Percentiles rank a stretch among this genome's conserved stretches.
phyloP scores from a whole-genome alignment of 2,797 vertebrate genomes.

The Allobates femoralis region DNA sequence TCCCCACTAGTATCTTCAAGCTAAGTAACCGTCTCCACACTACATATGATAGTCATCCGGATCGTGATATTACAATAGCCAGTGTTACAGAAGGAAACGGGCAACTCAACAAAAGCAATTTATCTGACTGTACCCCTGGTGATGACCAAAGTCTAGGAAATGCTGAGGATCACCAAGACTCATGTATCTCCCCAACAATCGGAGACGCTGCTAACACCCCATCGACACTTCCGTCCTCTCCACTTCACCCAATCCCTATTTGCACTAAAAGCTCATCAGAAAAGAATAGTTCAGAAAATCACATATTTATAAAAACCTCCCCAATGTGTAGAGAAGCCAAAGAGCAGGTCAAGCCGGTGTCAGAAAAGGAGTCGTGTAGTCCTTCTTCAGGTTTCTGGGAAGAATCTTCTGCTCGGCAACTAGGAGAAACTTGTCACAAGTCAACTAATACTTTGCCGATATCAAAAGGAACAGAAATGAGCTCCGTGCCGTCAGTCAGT shows the following conservation, averaged over 20 bases:
- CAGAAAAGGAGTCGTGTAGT: neutral
- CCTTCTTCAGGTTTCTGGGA: neutral
- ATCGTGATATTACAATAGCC: neutral
- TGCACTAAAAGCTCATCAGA: neutral
- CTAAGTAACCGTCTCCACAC: neutral
- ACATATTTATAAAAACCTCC: neutral
- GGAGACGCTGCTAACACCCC: neutral
- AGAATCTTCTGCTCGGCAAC: neutral
- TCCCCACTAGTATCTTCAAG: neutral
- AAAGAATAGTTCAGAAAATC: neutral
- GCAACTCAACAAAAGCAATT: neutral
- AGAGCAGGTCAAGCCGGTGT: neutral
- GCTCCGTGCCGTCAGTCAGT: conserved; percentile 46
- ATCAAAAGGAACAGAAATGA: neutral
- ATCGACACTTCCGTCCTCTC: neutral
- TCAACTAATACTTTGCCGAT: neutral
- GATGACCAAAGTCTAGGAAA: neutral
- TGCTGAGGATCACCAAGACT: neutral
- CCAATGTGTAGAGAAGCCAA: neutral
- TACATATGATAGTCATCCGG: neutral
- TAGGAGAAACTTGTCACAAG: neutral
- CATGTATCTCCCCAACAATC: neutral
- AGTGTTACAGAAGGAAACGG: neutral
- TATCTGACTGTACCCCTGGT: neutral
- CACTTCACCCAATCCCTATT: neutral